Evolutionary conservation across 2,113 vertebrate genomes (phyloP).

Genomic region (Aphyosemion australe): DNA sequence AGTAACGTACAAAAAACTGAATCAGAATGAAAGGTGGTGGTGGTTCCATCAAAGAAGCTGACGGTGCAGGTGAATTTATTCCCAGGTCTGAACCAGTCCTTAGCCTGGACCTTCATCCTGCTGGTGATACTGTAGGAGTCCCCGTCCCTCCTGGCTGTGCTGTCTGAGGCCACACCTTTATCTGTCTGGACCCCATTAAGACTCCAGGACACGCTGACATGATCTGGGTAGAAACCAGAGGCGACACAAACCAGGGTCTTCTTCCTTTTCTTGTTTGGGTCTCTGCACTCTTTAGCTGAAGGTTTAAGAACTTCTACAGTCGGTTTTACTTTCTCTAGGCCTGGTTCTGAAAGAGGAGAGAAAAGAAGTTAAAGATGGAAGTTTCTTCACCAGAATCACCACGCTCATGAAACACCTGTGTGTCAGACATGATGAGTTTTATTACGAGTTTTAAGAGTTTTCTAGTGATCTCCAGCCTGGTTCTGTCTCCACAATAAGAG

Average conservation of each 20-base stretch:
- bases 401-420: no score
- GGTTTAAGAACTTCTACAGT: conserved; percentile 78
- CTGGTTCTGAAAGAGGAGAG: conserved; percentile 16
- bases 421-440: no score
- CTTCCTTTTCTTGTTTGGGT: not conserved
- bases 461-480: conserved; percentile 51
- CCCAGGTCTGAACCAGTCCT: conserved; percentile 66
- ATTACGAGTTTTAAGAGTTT: no score
- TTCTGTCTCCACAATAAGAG: conserved; percentile 71
- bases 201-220: conserved; percentile 81
- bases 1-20: no score
- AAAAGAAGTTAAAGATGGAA: no score
- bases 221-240: conserved; percentile 86
- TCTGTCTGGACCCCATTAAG: conserved; percentile 1
- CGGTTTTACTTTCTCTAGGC: no score
- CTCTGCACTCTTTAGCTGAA: conserved; percentile 71
- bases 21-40: rapidly evolving
- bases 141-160: rapidly evolving
- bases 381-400: no score
- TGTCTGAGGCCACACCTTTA: conserved; percentile 75
- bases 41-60: conserved; percentile 40
- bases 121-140: conserved; percentile 81
- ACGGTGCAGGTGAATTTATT: conserved; percentile 78
- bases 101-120: conserved; percentile 75
- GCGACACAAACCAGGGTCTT: conserved; percentile 88